Percentiles rank a stretch among this genome's conserved stretches.
phyloP scores from a whole-genome alignment of 2,797 vertebrate species.

The Xenopus petersii region DNA sequence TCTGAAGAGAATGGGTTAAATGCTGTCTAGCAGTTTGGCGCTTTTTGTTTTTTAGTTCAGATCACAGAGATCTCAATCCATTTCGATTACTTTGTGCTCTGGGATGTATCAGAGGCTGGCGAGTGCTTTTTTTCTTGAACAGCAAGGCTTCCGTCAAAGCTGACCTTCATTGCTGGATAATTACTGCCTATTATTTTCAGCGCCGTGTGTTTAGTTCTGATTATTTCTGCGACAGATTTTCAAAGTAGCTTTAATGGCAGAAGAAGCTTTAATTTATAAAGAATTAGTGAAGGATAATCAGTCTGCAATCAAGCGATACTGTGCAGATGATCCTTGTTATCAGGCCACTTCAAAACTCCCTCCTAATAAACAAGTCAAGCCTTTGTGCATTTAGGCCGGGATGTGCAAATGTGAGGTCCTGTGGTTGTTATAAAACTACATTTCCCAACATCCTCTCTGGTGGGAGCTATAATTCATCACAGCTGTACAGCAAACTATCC shows the following conservation, averaged over 20 bases:
- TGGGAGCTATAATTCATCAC: too few relatives aligned
- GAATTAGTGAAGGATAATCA: conserved; percentile 2
- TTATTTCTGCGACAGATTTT: background rate
- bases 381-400: too few relatives aligned
- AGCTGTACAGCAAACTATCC: too few relatives aligned
- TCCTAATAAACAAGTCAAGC: too few relatives aligned
- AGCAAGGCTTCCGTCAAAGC: background rate
- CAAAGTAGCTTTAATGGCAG: background rate
- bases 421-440: too few relatives aligned
- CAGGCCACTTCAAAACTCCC: too few relatives aligned
- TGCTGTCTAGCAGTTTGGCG: background rate
- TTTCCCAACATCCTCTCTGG: too few relatives aligned
- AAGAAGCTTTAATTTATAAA: background rate
- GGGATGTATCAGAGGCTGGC: background rate
- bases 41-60: too few relatives aligned
- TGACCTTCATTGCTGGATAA: background rate
- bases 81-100: background rate
- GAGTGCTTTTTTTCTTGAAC: too few relatives aligned
- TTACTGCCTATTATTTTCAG: background rate
- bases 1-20: background rate
- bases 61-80: background rate
- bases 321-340: background rate
- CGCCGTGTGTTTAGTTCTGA: background rate
- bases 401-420: too few relatives aligned
- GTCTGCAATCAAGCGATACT: background rate